Evolutionary conservation across 2,888 invertebrate genomes (phyloP).

Genomic region (Pollenia griseotomentosa): DNA sequence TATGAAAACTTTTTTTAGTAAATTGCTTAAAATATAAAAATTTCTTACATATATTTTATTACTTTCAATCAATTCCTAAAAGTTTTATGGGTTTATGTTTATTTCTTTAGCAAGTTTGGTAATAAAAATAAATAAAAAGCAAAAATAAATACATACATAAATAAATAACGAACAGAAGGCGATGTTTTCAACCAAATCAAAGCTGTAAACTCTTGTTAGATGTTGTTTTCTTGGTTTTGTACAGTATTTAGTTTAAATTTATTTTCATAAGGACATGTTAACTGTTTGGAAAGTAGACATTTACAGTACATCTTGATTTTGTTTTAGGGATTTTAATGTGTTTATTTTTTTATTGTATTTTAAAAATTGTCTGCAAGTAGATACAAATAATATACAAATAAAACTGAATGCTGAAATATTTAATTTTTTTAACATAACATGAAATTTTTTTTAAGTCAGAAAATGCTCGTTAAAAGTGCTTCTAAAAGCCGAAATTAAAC

Average conservation of each 20-base stretch:
- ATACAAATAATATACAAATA: too few species aligned
- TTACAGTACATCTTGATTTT: neutral
- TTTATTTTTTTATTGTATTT: neutral
- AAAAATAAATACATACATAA: neutral
- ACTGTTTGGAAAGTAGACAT: conserved; percentile 5
- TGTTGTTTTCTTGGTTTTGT: neutral
- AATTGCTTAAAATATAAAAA: too few species aligned
- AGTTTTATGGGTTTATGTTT: too few species aligned
- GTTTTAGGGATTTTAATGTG: neutral
- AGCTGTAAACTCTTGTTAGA: neutral
- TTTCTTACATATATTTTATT: too few species aligned
- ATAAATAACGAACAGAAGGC: neutral
- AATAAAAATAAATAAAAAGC: conserved; percentile 1
- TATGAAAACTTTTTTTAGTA: too few species aligned
- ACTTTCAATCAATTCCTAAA: too few species aligned
- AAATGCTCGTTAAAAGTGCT: too few species aligned
- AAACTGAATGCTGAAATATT: too few species aligned
- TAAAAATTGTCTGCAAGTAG: neutral
- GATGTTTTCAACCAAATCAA: neutral
- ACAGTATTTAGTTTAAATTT: neutral
- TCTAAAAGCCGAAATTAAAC: too few species aligned
- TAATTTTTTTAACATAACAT: too few species aligned
- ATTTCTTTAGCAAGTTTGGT: neutral
- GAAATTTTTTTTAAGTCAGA: too few species aligned
- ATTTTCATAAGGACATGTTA: neutral